Base-by-base conservation (phyloP, 2,797 vertebrate species). In the Paguma larvata region DNA sequence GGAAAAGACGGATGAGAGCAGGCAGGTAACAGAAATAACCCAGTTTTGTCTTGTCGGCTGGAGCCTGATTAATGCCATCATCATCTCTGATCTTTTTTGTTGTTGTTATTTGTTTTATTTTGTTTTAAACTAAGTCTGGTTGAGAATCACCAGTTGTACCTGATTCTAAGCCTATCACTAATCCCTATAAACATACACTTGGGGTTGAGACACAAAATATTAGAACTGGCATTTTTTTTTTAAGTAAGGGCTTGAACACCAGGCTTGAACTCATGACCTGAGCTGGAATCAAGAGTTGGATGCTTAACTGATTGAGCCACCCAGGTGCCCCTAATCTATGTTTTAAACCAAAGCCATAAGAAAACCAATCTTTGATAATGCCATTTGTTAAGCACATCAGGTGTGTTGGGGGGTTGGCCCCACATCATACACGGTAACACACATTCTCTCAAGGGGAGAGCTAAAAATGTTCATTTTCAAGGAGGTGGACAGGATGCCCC, bases 131-230 rank as follows among this genome's bases (percentile, higher is more conserved):
- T 75, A 91, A 73, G 93, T 30, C 53, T 41, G 56, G 18, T 2
- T 48, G 79, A 53, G 34, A 46, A 18, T 73, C 30, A 32, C 30
- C 41, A 44, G 51, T 16, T 53, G 34, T 0, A 34, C 18, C 44
- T 51, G 48, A 78, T 21, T 41, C 67, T 53, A 46, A 6, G 41
- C 86, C 63, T 62, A 3, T 56, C 56, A 32, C 38, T 48, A 62
- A 25, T 30, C 8, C 51, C 13, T 2, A 23, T 0, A 12, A 3
- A 44, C 13, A 6, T 5, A 38, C 0, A 19, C 0, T 13, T 56
- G 77, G 30, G 73, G 30, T 46, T 87, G 93, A 78, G 77, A 51
- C 70, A 67, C 10, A 32, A 86, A 70, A n/a, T 18, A 34, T 46
- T 6, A 23, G 32, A 46, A 32, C 11, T 21, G 11, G 30, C 11